Percentiles rank a stretch among this genome's conserved stretches.
phyloP scores from a whole-genome alignment of 1,140 invertebrate species.

The Tetramorium parvispinum region DNA sequence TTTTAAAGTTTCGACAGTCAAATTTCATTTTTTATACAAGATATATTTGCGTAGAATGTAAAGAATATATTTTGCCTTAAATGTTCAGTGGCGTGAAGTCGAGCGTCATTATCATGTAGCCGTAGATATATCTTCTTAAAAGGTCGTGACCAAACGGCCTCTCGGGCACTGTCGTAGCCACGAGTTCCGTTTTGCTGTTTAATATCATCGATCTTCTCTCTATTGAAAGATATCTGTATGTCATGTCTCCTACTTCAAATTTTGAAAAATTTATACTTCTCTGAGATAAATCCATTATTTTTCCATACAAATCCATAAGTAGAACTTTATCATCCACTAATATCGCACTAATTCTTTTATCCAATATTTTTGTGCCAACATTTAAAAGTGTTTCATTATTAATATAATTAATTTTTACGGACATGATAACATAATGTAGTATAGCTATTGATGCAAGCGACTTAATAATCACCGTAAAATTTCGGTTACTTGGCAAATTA shows the following conservation, averaged over 20 bases:
- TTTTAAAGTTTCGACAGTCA: not conserved
- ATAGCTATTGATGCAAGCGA: not conserved
- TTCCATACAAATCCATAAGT: not conserved
- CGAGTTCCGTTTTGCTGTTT: constrained; percentile 22
- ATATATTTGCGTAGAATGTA: not conserved
- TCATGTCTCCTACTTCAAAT: not conserved
- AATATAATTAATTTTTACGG: not conserved
- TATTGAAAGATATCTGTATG: not conserved
- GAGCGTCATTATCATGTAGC: constrained; percentile 59
- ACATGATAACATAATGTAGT: not conserved
- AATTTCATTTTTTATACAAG: not conserved
- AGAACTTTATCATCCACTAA: not conserved
- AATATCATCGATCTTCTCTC: not conserved
- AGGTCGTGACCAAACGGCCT: constrained; percentile 71
- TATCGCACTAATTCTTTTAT: not conserved
- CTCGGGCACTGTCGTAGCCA: constrained; percentile 72
- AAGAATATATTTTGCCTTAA: constrained; percentile 16
- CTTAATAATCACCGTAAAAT: not conserved
- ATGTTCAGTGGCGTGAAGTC: constrained; percentile 32
- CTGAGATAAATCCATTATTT: not conserved
- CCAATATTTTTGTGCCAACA: not conserved
- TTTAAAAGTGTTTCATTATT: not conserved
- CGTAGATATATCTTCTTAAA: constrained; percentile 67
- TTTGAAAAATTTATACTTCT: not conserved
- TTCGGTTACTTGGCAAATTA: not conserved